Evolutionary conservation across 2,888 invertebrate genomes (phyloP).

Genomic region (Erebia ligea): DNA sequence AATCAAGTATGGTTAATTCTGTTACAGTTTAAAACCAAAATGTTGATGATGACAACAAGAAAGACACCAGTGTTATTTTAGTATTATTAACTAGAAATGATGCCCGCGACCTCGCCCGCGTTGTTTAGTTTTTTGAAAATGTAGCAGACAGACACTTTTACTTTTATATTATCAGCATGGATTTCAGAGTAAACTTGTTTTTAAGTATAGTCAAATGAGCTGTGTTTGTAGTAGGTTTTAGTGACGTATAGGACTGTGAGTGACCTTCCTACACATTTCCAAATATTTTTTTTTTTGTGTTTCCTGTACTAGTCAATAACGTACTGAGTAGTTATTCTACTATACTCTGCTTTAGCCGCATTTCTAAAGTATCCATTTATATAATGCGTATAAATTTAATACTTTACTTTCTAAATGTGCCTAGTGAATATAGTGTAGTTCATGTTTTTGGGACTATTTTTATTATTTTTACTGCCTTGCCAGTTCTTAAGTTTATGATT

Average conservation of each 20-base stretch:
- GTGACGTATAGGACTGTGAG: conserved; percentile 43
- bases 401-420: background rate
- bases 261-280: conserved; percentile 22
- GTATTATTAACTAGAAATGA: background rate
- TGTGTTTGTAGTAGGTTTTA: conserved; percentile 15
- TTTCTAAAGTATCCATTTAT: conserved; percentile 8
- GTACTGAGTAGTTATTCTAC: conserved; percentile 33
- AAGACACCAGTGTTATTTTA: conserved; percentile 11
- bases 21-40: background rate
- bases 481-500: conserved; percentile 26
- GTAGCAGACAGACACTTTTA: too few species aligned
- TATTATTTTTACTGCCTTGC: conserved; percentile 22
- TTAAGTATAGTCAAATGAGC: conserved; percentile 19
- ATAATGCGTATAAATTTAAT: background rate
- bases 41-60: background rate
- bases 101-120: too few species aligned
- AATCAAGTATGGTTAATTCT: background rate
- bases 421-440: background rate
- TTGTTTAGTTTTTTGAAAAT: too few species aligned
- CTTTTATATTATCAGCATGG: too few species aligned
- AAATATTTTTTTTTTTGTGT: conserved; percentile 45
- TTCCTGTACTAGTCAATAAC: conserved; percentile 71
- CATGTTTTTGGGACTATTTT: conserved; percentile 10
- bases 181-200: background rate
- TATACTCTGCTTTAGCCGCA: conserved; percentile 24